phyloP scores from a whole-genome alignment of 2,888 invertebrate species.

The Lasioglossum villosulum region DNA sequence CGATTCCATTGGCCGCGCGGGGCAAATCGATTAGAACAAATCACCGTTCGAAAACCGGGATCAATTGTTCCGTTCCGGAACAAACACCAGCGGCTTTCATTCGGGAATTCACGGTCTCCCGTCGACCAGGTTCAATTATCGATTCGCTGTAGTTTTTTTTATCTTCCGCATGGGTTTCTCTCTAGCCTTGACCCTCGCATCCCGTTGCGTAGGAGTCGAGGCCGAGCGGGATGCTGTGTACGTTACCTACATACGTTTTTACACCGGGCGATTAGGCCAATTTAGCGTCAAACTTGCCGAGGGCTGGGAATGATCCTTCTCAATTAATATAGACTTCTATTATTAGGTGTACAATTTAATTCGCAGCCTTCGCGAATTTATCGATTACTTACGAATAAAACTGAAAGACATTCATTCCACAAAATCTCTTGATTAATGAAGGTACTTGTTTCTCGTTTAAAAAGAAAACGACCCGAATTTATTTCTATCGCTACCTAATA shows the following conservation, averaged over 20 bases:
- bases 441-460: background rate
- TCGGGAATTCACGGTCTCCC: background rate
- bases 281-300: background rate
- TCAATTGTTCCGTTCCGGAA: constrained; percentile 4
- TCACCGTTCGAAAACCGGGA: background rate
- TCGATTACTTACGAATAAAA: background rate
- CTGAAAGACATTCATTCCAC: background rate
- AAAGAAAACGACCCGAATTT: background rate
- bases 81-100: background rate
- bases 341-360: no score
- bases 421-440: no score
- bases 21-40: background rate
- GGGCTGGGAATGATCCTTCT: background rate
- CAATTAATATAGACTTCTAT: background rate
- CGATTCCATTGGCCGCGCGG: background rate
- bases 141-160: constrained; percentile 71
- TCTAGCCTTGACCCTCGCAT: constrained; percentile 67
- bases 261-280: background rate
- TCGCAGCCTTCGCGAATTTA: background rate
- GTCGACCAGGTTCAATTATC: constrained; percentile 66
- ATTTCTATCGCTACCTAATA: background rate
- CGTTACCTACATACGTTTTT: constrained; percentile 23
- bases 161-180: constrained; percentile 54
- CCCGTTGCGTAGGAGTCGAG: constrained; percentile 38
- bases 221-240: constrained; percentile 41